Base-by-base conservation (phyloP, 92 coral and sea anemone species). In the Siderastrea radians region DNA sequence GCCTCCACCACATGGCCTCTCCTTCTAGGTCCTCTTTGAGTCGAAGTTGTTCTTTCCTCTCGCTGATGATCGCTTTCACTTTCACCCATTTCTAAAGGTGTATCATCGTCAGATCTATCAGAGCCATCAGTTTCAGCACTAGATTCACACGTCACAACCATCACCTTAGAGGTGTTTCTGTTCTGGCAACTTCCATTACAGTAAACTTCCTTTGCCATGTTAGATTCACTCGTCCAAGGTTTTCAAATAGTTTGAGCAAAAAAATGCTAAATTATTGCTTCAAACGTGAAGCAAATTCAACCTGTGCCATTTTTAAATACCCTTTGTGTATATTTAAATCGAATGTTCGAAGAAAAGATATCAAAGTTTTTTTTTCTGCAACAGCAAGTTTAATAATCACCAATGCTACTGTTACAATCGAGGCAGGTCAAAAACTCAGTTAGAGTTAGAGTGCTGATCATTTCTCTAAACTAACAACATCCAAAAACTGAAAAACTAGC, bases 211-310 rank as follows among this genome's bases (percentile, higher is more conserved):
- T 84, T 48, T 11, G 81, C 81, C 71, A 84, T 84, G 73, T 73
- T 84, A 81, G 59, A 68, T 68, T 82, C 64, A 13, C 68, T 17
- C 65, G 50, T 70, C n/a, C n/a, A n/a, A n/a, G 13, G 78, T 82
- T 82, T 74, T 84, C 88, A 73, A 59, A 73, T 72, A n/a, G n/a
- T n/a, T 84, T 84, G 61, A 74, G 62, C 55, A 14, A 73, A 84
- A 61, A 84, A 84, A 61, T 49, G 60, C 70, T 59, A 7, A 57
- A 71, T 47, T 83, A 45, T 83, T 44, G 43, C 48, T 64, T 61
- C 14, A 78, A 61, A 61, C 59, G 58, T 62, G 55, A 83, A 59
- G 50, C 19, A 57, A 55, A 68, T 72, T 71, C 55, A 67, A 57
- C 79, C 79, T 83, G 26, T 80, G n/a, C 78, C 87, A 67, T 83